Conservation (phyloP, 2,113 vertebrate species). For the cattle (Bos taurus) region DNA sequence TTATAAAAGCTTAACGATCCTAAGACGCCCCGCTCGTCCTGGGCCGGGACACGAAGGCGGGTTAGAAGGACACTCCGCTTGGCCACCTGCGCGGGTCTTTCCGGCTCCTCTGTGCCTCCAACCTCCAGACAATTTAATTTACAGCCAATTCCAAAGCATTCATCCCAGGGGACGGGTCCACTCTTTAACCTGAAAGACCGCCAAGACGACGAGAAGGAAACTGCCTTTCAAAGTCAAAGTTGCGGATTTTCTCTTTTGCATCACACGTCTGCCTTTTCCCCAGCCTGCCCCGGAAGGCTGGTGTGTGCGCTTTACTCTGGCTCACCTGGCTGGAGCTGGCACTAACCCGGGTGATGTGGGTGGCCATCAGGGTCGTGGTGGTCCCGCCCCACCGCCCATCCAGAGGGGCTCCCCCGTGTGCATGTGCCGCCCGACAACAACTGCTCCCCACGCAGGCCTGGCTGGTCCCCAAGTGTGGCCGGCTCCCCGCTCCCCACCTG, state of each 20-base stretch:
- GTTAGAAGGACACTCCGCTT: fast-evolving
- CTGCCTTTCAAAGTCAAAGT: not conserved
- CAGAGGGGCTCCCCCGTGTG: fast-evolving
- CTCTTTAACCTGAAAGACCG: not conserved
- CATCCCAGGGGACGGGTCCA: not conserved
- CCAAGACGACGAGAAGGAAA: fast-evolving
- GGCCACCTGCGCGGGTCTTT: not conserved
- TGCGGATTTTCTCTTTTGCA: fast-evolving
- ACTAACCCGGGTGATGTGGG: fast-evolving
- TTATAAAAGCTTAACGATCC: too few species aligned
- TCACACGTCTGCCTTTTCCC: fast-evolving
- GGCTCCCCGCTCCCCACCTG: fast-evolving
- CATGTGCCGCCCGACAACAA: fast-evolving
- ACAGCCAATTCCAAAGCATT: not conserved
- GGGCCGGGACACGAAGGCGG: too few species aligned
- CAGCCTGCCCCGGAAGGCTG: fast-evolving
- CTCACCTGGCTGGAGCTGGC: fast-evolving
- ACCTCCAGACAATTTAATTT: not conserved
- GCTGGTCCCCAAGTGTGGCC: fast-evolving
- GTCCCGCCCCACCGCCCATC: fast-evolving
- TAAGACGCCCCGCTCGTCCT: fast-evolving
- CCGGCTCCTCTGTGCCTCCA: fast-evolving
- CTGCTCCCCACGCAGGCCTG: not conserved
- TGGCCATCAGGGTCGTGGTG: fast-evolving
- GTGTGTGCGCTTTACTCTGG: fast-evolving